Conservation (phyloP, 2,888 invertebrate genomes). For the Hypercompe scribonia region DNA sequence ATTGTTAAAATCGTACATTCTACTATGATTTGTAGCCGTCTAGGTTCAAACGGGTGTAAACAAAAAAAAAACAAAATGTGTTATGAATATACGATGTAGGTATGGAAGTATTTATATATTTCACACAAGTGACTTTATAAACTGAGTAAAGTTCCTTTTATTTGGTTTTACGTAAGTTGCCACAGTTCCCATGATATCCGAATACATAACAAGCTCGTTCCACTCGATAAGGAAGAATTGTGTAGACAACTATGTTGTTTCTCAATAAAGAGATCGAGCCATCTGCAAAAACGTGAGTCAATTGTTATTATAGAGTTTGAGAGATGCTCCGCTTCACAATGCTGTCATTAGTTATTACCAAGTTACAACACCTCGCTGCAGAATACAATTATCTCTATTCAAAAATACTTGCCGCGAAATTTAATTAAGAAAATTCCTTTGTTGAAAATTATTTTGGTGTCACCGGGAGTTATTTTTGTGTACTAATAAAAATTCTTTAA, state of each 20-base stretch:
- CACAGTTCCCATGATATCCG: conserved; percentile 80
- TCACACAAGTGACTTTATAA: conserved; percentile 30
- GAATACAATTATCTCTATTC: conserved; percentile 54
- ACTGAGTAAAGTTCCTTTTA: conserved; percentile 39
- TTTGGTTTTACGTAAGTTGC: conserved; percentile 70
- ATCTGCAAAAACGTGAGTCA: conserved; percentile 82
- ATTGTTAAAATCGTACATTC: conserved; percentile 65
- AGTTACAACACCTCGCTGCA: conserved; percentile 67
- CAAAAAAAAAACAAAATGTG: conserved; percentile 6
- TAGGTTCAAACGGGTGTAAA: conserved; percentile 55
- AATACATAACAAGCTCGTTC: conserved; percentile 79
- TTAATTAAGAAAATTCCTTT: conserved; percentile 41
- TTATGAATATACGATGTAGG: neutral
- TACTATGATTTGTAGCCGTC: conserved; percentile 52
- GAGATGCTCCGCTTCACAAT: conserved; percentile 74
- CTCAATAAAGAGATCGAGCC: conserved; percentile 78
- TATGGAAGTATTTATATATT: conserved; percentile 12
- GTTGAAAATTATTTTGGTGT: conserved; percentile 28
- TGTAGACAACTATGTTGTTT: conserved; percentile 70
- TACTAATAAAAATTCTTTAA: neutral
- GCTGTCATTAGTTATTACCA: conserved; percentile 78
- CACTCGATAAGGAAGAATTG: conserved; percentile 75
- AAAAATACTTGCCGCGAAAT: conserved; percentile 49
- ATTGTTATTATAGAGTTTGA: conserved; percentile 70
- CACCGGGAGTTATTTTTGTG: neutral